Evolutionary conservation across 2,888 invertebrate genomes (phyloP).

Genomic region (Volucella inflata): DNA sequence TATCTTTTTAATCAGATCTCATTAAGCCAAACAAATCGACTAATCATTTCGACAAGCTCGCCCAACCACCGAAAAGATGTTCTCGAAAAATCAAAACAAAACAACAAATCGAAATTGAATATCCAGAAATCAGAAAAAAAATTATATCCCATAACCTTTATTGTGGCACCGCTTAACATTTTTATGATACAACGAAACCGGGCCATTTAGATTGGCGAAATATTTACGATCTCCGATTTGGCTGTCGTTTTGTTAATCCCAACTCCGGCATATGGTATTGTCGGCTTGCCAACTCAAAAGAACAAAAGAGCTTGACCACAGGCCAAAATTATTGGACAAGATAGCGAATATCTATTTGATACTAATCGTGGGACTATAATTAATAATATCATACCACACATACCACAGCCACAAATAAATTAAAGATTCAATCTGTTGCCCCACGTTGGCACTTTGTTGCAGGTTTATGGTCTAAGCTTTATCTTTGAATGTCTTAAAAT

Average conservation of each 20-base stretch:
- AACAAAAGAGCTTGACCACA: slow-evolving; percentile 48
- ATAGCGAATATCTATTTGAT: slow-evolving; percentile 53
- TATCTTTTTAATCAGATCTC: slow-evolving; percentile 51
- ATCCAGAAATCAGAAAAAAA: not conserved
- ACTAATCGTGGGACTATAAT: slow-evolving; percentile 52
- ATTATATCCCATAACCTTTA: slow-evolving; percentile 25
- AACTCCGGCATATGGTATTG: slow-evolving; percentile 9
- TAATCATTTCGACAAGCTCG: slow-evolving; percentile 26
- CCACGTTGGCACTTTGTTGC: slow-evolving; percentile 18
- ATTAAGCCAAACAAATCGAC: slow-evolving; percentile 63
- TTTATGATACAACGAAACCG: slow-evolving; percentile 48
- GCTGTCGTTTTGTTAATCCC: slow-evolving; percentile 15
- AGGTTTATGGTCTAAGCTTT: slow-evolving; percentile 38
- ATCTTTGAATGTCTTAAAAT: slow-evolving; percentile 18
- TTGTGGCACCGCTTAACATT: slow-evolving; percentile 48
- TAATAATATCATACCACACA: slow-evolving; percentile 38
- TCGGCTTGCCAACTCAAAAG: slow-evolving; percentile 23
- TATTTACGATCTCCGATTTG: slow-evolving; percentile 30
- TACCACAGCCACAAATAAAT: slow-evolving; percentile 25
- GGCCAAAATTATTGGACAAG: slow-evolving; percentile 41
- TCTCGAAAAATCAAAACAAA: slow-evolving; percentile 21
- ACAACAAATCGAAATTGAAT: not conserved
- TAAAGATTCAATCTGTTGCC: slow-evolving; percentile 35
- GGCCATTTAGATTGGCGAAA: slow-evolving; percentile 46
- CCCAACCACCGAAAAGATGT: slow-evolving; percentile 29